phyloP scores from a whole-genome alignment of 2,888 invertebrate species.

The Eueremaeus valkanovi region DNA sequence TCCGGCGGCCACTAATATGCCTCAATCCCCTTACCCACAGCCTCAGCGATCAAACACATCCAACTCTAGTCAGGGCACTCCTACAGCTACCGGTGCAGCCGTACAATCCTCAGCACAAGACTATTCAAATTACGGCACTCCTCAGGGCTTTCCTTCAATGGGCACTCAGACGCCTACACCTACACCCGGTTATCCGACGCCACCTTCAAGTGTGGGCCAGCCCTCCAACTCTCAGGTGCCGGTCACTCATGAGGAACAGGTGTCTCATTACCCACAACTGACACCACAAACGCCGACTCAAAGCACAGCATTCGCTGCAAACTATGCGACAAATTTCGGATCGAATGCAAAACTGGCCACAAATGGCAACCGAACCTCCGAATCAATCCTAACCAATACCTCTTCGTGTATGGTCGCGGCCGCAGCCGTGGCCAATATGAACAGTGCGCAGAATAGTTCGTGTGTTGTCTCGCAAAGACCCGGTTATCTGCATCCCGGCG shows the following conservation, averaged over 20 bases:
- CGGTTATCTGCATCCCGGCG: background rate
- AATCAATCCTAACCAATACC: background rate
- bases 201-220: conserved; percentile 42
- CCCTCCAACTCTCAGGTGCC: conserved; percentile 35
- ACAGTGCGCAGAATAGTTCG: background rate
- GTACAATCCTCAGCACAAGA: conserved; percentile 24
- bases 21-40: conserved; percentile 38
- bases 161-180: conserved; percentile 39
- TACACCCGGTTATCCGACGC: conserved; percentile 42
- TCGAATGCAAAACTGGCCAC: conserved; percentile 21
- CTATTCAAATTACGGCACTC: conserved; percentile 34
- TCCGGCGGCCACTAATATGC: conserved; percentile 41
- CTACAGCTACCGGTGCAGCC: conserved; percentile 29
- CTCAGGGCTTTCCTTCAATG: conserved; percentile 23
- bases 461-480: background rate
- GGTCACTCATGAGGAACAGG: conserved; percentile 26
- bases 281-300: conserved; percentile 33
- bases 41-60: conserved; percentile 37
- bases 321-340: conserved; percentile 1
- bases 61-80: conserved; percentile 41
- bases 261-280: conserved; percentile 32
- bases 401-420: conserved; percentile 41
- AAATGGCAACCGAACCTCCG: conserved; percentile 28
- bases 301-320: conserved; percentile 13
- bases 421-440: conserved; percentile 31